These are phyloP conservation scores for Cryptocephalus moraei DNA, from an alignment of 2,888 invertebrate species.

Conservation along the genomic window DNA sequence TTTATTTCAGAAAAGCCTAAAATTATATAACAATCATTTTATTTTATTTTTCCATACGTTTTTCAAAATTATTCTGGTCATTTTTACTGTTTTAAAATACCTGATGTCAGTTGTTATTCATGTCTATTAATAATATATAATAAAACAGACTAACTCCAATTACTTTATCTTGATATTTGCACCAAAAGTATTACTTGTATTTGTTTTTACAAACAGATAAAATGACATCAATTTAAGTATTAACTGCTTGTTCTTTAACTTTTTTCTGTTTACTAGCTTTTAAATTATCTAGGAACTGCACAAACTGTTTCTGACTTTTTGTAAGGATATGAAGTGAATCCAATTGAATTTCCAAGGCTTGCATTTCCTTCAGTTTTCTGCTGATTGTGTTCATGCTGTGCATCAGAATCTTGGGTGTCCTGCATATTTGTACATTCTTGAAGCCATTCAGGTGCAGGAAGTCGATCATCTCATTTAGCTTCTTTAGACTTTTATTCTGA, in stretches of 20 bases:
- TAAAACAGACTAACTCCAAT: too few relatives aligned
- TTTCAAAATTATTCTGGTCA: background rate
- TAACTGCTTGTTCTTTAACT: conserved; percentile 13
- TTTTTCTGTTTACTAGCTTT: conserved; percentile 12
- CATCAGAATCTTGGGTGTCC: conserved; percentile 36
- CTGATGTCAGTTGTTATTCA: too few relatives aligned
- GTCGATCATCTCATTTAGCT: conserved; percentile 37
- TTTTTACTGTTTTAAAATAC: too few relatives aligned
- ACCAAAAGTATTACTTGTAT: background rate
- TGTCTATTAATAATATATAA: too few relatives aligned
- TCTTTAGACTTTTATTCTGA: conserved; percentile 34
- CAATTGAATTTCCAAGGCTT: conserved; percentile 23
- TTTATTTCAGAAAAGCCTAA: too few relatives aligned
- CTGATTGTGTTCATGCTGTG: conserved; percentile 36
- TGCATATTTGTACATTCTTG: conserved; percentile 31
- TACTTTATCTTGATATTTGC: background rate
- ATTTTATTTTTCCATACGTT: background rate
- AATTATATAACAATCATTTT: background rate
- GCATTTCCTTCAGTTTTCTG: conserved; percentile 31
- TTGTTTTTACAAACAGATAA: too few relatives aligned
- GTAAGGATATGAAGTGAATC: conserved; percentile 31
- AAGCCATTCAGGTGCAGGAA: conserved; percentile 36
- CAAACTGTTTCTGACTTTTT: conserved; percentile 33
- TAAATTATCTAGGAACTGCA: conserved; percentile 26
- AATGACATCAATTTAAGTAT: background rate